Base-by-base conservation (phyloP, 2,113 vertebrate genomes). In the Etheostoma cragini region DNA sequence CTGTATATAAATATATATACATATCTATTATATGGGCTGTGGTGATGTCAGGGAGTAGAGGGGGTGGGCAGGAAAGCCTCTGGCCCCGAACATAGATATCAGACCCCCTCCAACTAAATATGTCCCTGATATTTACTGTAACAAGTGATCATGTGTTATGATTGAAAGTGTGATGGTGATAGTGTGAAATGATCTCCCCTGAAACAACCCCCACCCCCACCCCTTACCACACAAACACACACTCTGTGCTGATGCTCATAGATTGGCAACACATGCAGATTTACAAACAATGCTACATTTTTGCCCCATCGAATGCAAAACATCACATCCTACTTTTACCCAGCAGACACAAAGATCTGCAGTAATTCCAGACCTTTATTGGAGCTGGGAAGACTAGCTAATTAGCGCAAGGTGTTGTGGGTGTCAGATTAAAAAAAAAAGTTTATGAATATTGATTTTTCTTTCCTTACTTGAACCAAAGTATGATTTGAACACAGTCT, bases 1-100 rank as follows among this genome's bases (percentile, higher is more conserved):
- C 92, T 95, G 92, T 94, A 93, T 91, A 93, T 93, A 95, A 87
- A 91, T 95, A 93, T 94, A 94, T 93, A 94, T 93, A 94, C 93
- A 95, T 93, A 94, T 95, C 89, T 95, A 94, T 94, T 94, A 90
- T 92, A 93, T 88, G 92, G 90, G 91, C 91, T 92, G 92, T 93
- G 92, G 90, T 92, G 93, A 92, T 93, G 90, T 94, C 93, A 94
- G 93, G 93, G 93, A 94, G 92, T 86, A 93, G 91, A 91, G 88
- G 89, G 91, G 92, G 90, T 72, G 86, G 85, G 89, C 90, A 90
- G 83, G 81, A 84, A 89, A 68, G 74, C 88, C 91, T 82, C 81
- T 79, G 80, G 69, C 86, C 90, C 91, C 86, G 7, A 86, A 68
- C 88, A 87, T 92, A 93, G 90, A 90, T 92, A 89, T 81, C 90